These are phyloP conservation scores for Meandrina meandrites DNA, from an alignment of 92 coral and sea anemone genomes.

Conservation along the genomic window DNA sequence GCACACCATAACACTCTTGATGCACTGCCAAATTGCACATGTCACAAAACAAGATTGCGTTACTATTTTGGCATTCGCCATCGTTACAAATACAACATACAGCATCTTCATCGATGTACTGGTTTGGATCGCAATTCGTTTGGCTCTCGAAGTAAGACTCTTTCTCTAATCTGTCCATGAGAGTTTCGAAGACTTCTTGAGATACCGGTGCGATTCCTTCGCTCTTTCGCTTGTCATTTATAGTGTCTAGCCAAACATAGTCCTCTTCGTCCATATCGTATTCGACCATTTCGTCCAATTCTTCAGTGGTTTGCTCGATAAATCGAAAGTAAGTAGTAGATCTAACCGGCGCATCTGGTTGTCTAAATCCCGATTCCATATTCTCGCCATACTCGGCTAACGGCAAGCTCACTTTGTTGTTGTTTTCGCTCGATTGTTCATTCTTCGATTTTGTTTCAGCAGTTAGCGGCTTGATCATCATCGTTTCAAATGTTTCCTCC, in stretches of 20 bases:
- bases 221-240: conserved; percentile 90
- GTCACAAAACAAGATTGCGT: conserved; percentile 98
- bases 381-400: conserved; percentile 66
- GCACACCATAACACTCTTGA: conserved; percentile 99
- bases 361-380: conserved; percentile 63
- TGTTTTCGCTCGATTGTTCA: conserved; percentile 48
- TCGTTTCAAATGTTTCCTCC: conserved; percentile 59
- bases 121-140: conserved; percentile 95
- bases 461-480: conserved; percentile 77
- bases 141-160: conserved; percentile 99
- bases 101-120: conserved; percentile 99
- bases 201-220: conserved; percentile 98
- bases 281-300: conserved; percentile 96
- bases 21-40: conserved; percentile 99
- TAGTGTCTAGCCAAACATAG: conserved; percentile 84
- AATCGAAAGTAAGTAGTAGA: conserved; percentile 97
- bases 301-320: conserved; percentile 97
- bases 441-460: conserved; percentile 82
- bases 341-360: conserved; percentile 92
- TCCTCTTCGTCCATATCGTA: conserved; percentile 99
- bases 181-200: conserved; percentile 95
- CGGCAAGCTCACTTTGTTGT: conserved; percentile 65
- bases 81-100: conserved; percentile 99
- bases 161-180: conserved; percentile 97
- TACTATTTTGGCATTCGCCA: conserved; percentile 98